These are phyloP conservation scores for Anorthoa munda DNA, from an alignment of 2,888 invertebrate genomes.

Conservation along the genomic window DNA sequence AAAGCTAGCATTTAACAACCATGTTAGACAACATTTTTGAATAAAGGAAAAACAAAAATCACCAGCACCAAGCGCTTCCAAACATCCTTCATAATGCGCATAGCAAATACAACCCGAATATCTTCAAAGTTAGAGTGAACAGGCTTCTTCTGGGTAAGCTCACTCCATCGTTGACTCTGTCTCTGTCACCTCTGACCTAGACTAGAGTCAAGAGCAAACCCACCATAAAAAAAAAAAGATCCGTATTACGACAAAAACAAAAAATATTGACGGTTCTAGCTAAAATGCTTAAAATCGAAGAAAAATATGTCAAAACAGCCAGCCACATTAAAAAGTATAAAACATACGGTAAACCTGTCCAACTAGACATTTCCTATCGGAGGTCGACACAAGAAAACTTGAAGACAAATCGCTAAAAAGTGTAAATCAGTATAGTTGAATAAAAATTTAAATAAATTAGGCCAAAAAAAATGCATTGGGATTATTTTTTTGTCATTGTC, in stretches of 20 bases:
- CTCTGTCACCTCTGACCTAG: no score
- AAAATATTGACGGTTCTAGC: conserved; percentile 18
- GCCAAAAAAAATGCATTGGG: conserved; percentile 56
- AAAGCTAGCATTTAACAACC: background rate
- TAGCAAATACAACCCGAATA: no score
- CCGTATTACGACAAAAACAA: background rate
- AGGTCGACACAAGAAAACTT: conserved; percentile 28
- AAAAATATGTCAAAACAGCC: conserved; percentile 32
- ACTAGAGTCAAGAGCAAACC: no score
- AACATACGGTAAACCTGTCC: conserved; percentile 33
- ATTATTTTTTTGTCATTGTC: conserved; percentile 51
- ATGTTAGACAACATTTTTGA: background rate
- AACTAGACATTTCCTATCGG: conserved; percentile 46
- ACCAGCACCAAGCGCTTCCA: no score
- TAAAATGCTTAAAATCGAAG: conserved; percentile 8
- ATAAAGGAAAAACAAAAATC: conserved; percentile 1
- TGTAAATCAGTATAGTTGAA: conserved; percentile 44
- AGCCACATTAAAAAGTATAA: conserved; percentile 43
- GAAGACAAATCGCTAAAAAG: conserved; percentile 45
- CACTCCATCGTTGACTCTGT: no score
- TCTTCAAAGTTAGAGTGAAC: no score
- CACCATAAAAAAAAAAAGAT: no score
- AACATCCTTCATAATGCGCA: no score
- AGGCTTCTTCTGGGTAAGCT: no score
- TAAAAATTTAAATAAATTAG: conserved; percentile 55